Conservation (phyloP, 2,797 vertebrate genomes). For the Alca torda region DNA sequence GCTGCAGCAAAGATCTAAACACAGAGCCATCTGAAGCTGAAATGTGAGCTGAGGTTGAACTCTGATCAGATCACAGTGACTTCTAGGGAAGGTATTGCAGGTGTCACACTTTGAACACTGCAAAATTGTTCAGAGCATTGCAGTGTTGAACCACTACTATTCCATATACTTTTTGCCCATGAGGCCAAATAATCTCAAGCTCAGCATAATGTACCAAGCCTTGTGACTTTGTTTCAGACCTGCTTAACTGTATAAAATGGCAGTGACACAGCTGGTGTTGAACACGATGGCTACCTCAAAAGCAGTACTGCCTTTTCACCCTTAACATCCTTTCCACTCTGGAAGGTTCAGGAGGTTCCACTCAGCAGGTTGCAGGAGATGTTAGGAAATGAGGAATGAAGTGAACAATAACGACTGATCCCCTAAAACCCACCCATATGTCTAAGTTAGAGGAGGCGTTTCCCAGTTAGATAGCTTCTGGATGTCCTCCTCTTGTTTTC, state of each 20-base stretch:
- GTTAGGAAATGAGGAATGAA: not conserved
- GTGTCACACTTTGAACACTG: not conserved
- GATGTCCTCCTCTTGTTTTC: not conserved
- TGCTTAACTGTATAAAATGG: not conserved
- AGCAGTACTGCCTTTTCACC: not conserved
- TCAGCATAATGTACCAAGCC: not conserved
- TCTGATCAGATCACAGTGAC: not conserved
- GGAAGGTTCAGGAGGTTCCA: not conserved
- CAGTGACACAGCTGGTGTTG: not conserved
- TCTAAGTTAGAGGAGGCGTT: not conserved
- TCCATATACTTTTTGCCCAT: fast-evolving
- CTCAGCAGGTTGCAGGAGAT: not conserved
- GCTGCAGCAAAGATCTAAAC: not conserved
- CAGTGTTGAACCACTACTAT: not conserved
- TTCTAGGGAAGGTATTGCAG: not conserved
- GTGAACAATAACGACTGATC: not conserved
- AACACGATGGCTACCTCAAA: not conserved
- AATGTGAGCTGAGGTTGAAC: fast-evolving
- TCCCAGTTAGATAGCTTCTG: not conserved
- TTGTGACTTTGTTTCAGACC: not conserved
- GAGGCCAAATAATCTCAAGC: not conserved
- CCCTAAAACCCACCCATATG: not conserved
- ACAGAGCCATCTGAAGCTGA: not conserved
- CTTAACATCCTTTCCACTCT: not conserved
- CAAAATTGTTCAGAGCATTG: not conserved